A percentile compares a stretch with the other conserved stretches of the same genome.
These are phyloP conservation scores for Cyanoramphus novaezelandiae DNA, from an alignment of 2,113 vertebrate species.

Conservation along the genomic window DNA sequence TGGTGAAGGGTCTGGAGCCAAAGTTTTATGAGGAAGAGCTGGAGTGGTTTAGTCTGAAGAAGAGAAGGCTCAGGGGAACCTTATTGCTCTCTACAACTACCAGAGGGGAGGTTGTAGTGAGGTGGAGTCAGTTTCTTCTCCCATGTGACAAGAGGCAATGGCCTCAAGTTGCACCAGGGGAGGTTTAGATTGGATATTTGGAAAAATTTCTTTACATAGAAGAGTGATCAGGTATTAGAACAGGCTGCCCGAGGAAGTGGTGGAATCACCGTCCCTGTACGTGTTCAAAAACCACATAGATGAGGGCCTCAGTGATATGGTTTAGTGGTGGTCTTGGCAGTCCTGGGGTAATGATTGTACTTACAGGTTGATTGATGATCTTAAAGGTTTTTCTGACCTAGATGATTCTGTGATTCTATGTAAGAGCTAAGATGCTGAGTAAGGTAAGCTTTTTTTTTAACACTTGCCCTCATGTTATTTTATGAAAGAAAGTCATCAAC, in stretches of 20 bases:
- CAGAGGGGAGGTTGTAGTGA: neutral
- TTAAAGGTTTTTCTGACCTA: neutral
- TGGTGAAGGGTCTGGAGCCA: neutral
- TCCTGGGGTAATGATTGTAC: neutral
- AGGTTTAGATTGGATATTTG: neutral
- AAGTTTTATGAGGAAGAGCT: neutral
- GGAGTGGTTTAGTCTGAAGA: neutral
- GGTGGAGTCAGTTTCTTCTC: neutral
- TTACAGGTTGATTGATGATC: neutral
- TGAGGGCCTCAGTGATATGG: neutral
- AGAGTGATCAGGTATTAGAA: neutral
- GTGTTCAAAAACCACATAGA: neutral
- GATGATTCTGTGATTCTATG: neutral
- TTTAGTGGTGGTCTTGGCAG: neutral
- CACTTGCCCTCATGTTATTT: neutral
- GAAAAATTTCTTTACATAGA: neutral
- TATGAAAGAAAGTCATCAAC: neutral
- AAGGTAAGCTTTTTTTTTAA: neutral
- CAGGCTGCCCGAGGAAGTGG: neutral
- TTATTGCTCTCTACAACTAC: neutral
- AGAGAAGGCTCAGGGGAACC: neutral
- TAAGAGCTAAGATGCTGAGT: neutral
- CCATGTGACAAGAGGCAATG: neutral
- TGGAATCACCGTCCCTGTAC: neutral
- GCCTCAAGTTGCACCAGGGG: neutral